phyloP scores from a whole-genome alignment of 2,113 vertebrate genomes.

The Panurus biarmicus region DNA sequence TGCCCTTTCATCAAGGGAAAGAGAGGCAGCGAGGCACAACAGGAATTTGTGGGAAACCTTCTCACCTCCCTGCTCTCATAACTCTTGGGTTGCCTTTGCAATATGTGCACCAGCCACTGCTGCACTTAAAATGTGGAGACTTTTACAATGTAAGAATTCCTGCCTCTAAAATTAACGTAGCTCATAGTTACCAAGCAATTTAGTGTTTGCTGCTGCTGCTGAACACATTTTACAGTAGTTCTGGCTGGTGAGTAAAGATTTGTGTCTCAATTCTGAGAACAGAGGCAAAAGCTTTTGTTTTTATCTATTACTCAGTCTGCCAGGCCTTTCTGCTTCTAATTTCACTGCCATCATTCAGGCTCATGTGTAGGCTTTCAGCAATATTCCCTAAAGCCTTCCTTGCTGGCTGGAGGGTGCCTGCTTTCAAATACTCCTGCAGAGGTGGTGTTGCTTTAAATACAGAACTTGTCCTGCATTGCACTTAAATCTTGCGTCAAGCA shows the following conservation, averaged over 20 bases:
- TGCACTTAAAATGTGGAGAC: neutral
- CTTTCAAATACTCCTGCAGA: neutral
- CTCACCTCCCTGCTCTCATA: neutral
- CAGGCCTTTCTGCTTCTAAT: neutral
- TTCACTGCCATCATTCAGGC: neutral
- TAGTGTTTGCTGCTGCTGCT: neutral
- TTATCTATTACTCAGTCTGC: neutral
- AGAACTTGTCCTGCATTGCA: neutral
- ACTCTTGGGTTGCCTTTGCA: neutral
- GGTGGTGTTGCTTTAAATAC: neutral
- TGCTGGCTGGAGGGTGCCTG: neutral
- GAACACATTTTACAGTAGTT: neutral
- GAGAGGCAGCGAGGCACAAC: neutral
- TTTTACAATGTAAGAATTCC: neutral
- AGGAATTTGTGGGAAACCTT: neutral
- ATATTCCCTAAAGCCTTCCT: neutral
- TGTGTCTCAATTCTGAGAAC: neutral
- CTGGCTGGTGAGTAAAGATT: neutral
- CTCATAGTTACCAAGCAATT: neutral
- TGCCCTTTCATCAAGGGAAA: neutral
- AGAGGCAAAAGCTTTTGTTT: neutral
- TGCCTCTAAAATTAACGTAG: neutral
- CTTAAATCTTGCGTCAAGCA: neutral
- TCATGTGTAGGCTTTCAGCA: neutral
- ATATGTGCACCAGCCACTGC: neutral